Percentiles rank a stretch among this genome's conserved stretches.
phyloP scores from a whole-genome alignment of 1,140 invertebrate species.

The Diorhabda carinulata region DNA sequence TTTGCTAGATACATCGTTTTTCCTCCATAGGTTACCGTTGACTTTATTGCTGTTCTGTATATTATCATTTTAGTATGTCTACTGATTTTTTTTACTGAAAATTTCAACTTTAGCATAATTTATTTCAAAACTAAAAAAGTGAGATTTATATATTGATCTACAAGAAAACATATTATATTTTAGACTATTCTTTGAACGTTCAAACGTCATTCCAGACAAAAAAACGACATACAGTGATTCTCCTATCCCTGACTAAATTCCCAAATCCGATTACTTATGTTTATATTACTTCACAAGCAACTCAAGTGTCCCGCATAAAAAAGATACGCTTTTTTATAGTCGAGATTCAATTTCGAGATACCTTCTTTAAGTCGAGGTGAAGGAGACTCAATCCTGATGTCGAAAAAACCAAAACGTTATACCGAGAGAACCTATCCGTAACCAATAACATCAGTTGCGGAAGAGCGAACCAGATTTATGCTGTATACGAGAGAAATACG shows the following conservation, averaged over 20 bases:
- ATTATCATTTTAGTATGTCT: too few relatives aligned
- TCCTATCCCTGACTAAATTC: constrained; percentile 7
- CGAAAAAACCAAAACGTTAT: constrained; percentile 28
- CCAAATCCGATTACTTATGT: constrained; percentile 17
- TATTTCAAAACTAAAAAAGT: too few relatives aligned
- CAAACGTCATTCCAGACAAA: not conserved
- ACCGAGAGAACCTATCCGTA: constrained; percentile 33
- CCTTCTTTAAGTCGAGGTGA: constrained; percentile 22
- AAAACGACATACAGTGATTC: not conserved
- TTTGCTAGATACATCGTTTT: too few relatives aligned
- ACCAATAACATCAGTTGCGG: constrained; percentile 33
- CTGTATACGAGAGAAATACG: not conserved
- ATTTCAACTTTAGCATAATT: too few relatives aligned
- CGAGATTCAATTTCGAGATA: constrained; percentile 34
- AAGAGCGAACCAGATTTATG: constrained; percentile 23
- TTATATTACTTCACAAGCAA: constrained; percentile 15
- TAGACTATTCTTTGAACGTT: not conserved
- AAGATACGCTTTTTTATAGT: constrained; percentile 24
- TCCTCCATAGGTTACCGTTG: too few relatives aligned
- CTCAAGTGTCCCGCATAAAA: constrained; percentile 11
- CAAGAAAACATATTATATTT: too few relatives aligned
- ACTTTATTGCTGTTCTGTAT: too few relatives aligned
- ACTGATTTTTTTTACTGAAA: too few relatives aligned
- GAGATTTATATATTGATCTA: too few relatives aligned
- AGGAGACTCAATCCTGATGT: constrained; percentile 28